These are phyloP conservation scores for Sula dactylatra DNA, from an alignment of 2,113 vertebrate genomes.

Conservation along the genomic window DNA sequence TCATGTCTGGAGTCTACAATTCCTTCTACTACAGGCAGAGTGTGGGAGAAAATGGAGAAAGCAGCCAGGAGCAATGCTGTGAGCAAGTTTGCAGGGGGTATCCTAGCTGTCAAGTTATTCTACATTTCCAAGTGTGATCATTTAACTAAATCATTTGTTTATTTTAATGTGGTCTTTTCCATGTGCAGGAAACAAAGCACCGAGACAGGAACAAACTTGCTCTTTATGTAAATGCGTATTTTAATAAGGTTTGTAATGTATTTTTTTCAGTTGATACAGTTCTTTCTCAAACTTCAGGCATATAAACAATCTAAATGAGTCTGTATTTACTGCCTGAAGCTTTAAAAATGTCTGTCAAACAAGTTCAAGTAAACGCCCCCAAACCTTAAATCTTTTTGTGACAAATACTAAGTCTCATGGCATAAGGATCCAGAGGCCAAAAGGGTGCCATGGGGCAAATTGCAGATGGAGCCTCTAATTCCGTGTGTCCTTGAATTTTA, in stretches of 20 bases:
- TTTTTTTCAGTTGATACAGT: background rate
- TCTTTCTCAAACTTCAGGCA: constrained; percentile 48
- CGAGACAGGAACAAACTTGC: constrained; percentile 42
- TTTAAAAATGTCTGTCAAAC: constrained; percentile 35
- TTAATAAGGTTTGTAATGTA: constrained; percentile 18
- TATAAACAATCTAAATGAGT: constrained; percentile 17
- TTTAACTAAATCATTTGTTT: constrained; percentile 61
- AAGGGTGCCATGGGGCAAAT: background rate
- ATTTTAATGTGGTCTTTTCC: constrained; percentile 47
- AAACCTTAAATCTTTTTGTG: constrained; percentile 37
- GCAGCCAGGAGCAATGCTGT: constrained; percentile 14
- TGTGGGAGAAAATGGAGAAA: constrained; percentile 41
- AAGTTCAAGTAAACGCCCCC: background rate
- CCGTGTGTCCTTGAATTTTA: background rate
- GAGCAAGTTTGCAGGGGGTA: background rate
- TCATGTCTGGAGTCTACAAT: background rate
- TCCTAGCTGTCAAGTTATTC: constrained; percentile 21
- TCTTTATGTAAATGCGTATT: constrained; percentile 43
- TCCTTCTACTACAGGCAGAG: background rate
- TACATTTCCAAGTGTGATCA: constrained; percentile 21
- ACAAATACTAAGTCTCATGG: background rate
- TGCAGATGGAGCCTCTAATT: background rate
- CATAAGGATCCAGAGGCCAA: background rate
- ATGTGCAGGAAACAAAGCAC: constrained; percentile 10
- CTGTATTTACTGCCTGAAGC: constrained; percentile 43